Evolutionary conservation across 2,888 invertebrate species (phyloP), one percentile per base, ranked within the genome.

Genomic region (Agrotis puta): DNA sequence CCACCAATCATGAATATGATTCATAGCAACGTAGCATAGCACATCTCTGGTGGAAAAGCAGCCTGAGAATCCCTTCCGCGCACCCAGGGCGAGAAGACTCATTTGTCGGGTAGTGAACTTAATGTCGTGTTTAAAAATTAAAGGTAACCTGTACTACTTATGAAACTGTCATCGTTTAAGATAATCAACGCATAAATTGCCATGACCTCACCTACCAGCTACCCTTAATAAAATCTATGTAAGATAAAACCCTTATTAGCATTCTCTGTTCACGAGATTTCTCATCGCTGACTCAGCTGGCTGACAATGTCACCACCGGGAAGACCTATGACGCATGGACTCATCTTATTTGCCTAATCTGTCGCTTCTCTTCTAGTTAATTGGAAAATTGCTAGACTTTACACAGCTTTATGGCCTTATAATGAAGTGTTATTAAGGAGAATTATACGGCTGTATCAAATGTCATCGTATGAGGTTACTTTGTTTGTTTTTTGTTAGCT

Each of bases 361-460:
- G 64, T 56, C 16, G 47, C 48, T 63, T 63, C 48, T 71, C 20
- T 20, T 39, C 59, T 68, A 47, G 64, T 66, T 79, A 85, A 85
- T 82, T 82, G 75, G 64, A 79, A 85, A 83, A 85, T 85, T 85
- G 77, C 70, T 71, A 70, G 72, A 70, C 22, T 61, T 64, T 63
- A 70, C 57, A 69, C 64, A 65, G 69, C 64, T 82, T 84, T 82
- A 80, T 80, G 43, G 81, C 51, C 43, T 71, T 70, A 64, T 70
- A 59, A 81, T 79, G 77, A 70, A 74, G 51, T 53, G 77, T 79
- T 67, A 83, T 81, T 81, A 75, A 75, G 63, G 61, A 11, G 33
- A 61, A 76, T 81, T 70, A 73, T 63, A 14, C 24, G 45, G 51
- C 45, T 53, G 66, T 79, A 61, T 76, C 65, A 72, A 20, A 64